Conservation (phyloP, 2,113 vertebrate genomes). For the Hirundichthys speculiger region DNA sequence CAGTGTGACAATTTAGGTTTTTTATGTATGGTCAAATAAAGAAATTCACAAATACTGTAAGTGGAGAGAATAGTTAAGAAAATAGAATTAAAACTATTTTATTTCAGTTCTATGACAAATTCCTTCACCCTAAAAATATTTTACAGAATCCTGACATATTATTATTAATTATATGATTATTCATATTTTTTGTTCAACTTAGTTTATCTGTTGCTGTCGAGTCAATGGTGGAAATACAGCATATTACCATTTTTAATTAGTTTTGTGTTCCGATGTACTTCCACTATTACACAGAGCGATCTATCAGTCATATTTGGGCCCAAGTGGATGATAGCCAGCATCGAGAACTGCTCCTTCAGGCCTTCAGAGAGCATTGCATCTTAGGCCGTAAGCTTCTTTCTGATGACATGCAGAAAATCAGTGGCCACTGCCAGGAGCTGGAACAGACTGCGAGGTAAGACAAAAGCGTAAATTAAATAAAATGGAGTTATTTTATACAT, state of each 20-base stretch:
- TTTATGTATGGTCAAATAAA: not conserved
- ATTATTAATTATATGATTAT: no score
- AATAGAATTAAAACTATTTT: no score
- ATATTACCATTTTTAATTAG: not conserved
- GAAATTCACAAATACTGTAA: not conserved
- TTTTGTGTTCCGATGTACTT: not conserved
- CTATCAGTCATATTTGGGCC: slow-evolving; percentile 52
- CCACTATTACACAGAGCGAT: slow-evolving; percentile 62
- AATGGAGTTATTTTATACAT: not conserved
- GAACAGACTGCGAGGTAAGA: slow-evolving; percentile 70
- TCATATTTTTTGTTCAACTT: no score
- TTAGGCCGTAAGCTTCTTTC: slow-evolving; percentile 46
- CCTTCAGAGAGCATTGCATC: slow-evolving; percentile 66
- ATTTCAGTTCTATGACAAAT: no score
- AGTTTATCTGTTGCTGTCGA: no score
- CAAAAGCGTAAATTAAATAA: not conserved
- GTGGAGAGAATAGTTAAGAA: no score
- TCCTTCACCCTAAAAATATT: no score
- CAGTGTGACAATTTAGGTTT: not conserved
- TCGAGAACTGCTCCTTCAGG: slow-evolving; percentile 73
- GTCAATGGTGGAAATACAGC: no score
- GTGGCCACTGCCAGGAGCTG: slow-evolving; percentile 55
- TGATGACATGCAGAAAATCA: slow-evolving; percentile 55
- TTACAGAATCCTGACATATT: no score
- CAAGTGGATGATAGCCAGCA: slow-evolving; percentile 61